Conservation (phyloP, 2,888 invertebrate species). For the Sarcophaga caerulescens region DNA sequence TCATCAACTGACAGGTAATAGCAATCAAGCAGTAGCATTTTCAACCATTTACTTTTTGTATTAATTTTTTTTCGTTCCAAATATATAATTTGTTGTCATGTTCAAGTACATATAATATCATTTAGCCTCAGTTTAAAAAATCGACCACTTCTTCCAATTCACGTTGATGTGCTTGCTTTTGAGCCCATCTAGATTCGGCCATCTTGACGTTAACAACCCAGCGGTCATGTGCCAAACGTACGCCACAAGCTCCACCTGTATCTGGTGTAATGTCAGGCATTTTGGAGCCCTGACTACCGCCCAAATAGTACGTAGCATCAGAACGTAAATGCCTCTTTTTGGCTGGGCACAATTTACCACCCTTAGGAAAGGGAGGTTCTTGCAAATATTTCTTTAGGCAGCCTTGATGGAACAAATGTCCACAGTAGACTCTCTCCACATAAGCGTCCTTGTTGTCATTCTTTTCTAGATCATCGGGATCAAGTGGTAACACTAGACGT, state of each 20-base stretch:
- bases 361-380: conserved; percentile 87
- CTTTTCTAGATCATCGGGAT: conserved; percentile 82
- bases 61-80: not conserved
- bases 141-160: conserved; percentile 89
- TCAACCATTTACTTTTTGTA: no score
- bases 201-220: conserved; percentile 87
- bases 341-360: conserved; percentile 86
- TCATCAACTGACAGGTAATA: no score
- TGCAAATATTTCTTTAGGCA: conserved; percentile 87
- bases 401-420: conserved; percentile 86
- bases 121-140: conserved; percentile 83
- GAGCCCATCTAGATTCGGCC: conserved; percentile 89
- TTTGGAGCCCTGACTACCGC: conserved; percentile 63
- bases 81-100: not conserved
- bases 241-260: conserved; percentile 82
- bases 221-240: conserved; percentile 87
- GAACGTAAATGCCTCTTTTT: conserved; percentile 79
- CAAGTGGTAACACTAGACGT: conserved; percentile 83
- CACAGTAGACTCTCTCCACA: conserved; percentile 87
- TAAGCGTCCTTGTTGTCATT: conserved; percentile 84
- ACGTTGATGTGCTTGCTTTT: conserved; percentile 87
- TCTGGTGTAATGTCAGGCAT: conserved; percentile 61
- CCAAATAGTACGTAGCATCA: conserved; percentile 77
- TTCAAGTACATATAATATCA: not conserved
- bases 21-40: no score